Conservation (phyloP, 1,140 invertebrate species). For the Atta texana region DNA sequence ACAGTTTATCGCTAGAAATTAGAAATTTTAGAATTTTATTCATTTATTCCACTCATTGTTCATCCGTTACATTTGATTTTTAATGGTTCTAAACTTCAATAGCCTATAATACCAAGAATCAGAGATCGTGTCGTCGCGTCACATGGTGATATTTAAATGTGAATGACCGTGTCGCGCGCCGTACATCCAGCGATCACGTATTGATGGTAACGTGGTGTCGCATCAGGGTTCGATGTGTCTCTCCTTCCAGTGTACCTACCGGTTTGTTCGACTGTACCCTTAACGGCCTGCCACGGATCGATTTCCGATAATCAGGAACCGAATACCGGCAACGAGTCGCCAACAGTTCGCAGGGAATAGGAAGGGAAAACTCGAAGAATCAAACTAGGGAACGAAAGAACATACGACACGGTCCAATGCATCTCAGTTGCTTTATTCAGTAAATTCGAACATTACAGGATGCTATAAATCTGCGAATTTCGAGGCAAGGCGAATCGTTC, state of each 20-base stretch:
- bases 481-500: constrained; percentile 15
- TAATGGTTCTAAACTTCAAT: constrained; percentile 5
- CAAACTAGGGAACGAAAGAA: constrained; percentile 63
- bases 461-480: constrained; percentile 45
- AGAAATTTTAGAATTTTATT: background rate
- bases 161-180: constrained; percentile 70
- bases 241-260: constrained; percentile 39
- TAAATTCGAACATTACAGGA: constrained; percentile 52
- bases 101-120: constrained; percentile 22
- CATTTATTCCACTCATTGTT: background rate
- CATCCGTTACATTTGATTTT: constrained; percentile 9
- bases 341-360: constrained; percentile 15
- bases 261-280: constrained; percentile 68
- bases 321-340: constrained; percentile 54
- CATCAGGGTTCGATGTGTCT: constrained; percentile 16
- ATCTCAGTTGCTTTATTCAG: constrained; percentile 56
- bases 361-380: constrained; percentile 52
- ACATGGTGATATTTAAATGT: constrained; percentile 77
- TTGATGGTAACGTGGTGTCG: constrained; percentile 43
- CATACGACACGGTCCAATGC: constrained; percentile 61
- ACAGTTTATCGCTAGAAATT: background rate
- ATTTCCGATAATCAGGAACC: constrained; percentile 79
- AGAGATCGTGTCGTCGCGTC: constrained; percentile 41
- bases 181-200: constrained; percentile 50
- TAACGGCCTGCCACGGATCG: constrained; percentile 73